Evolutionary conservation across 2,113 vertebrate species (phyloP).

Genomic region (Lepisosteus oculatus): DNA sequence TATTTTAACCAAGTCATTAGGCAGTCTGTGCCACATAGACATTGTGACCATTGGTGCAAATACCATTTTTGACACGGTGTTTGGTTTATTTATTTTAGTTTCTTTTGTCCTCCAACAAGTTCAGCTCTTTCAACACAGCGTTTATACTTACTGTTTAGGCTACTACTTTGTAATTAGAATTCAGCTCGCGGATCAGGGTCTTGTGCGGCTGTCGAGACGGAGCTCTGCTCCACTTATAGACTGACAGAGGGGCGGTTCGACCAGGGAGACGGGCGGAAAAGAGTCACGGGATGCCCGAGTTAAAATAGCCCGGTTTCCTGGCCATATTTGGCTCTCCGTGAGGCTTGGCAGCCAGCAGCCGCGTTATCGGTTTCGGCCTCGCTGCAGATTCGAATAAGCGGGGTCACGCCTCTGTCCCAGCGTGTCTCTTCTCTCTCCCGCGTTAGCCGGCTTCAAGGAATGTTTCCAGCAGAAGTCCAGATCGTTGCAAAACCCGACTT

Average conservation of each 20-base stretch:
- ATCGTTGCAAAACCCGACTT: neutral
- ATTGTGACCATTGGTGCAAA: too few relatives aligned
- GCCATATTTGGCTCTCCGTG: conserved; percentile 17
- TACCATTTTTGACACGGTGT: neutral
- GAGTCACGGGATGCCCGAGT: neutral
- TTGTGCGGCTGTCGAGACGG: neutral
- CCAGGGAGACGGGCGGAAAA: neutral
- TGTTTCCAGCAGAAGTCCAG: neutral
- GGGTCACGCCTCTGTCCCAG: neutral
- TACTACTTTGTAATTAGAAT: neutral
- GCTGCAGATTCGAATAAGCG: neutral
- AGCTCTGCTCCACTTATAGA: conserved; percentile 3
- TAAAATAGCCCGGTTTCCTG: conserved; percentile 14
- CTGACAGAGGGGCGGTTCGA: neutral
- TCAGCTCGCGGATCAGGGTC: neutral
- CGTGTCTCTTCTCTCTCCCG: neutral
- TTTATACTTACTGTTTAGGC: too few relatives aligned
- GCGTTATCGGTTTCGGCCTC: neutral
- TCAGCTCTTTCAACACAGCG: too few relatives aligned
- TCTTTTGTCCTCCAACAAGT: neutral
- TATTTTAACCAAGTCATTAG: too few relatives aligned
- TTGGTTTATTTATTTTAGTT: neutral
- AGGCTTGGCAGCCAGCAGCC: neutral
- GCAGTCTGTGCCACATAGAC: too few relatives aligned
- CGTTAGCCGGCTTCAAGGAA: neutral